phyloP scores from a whole-genome alignment of 2,797 vertebrate species.

The Diceros bicornis region DNA sequence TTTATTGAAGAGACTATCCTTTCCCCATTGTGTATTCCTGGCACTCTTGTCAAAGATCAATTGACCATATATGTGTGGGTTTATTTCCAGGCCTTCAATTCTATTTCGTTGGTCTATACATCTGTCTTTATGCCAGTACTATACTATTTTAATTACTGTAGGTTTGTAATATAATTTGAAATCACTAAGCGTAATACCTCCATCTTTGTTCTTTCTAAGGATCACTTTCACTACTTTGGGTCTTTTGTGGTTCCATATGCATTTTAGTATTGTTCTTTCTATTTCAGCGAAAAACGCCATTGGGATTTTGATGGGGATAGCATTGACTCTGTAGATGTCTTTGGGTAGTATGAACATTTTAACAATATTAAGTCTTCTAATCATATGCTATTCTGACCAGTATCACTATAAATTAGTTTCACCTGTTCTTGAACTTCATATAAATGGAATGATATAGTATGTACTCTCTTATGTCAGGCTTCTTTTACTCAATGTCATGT shows the following conservation, averaged over 20 bases:
- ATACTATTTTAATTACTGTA: background rate
- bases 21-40: background rate
- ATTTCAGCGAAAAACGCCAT: background rate
- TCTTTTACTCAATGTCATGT: background rate
- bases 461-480: background rate
- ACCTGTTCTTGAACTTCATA: background rate
- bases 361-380: background rate
- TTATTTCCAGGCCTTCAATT: background rate
- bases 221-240: background rate
- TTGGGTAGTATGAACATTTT: background rate
- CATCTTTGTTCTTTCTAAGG: background rate
- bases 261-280: background rate
- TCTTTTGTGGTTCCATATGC: background rate
- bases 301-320: background rate
- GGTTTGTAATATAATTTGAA: background rate
- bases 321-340: background rate
- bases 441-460: background rate
- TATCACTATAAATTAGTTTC: background rate
- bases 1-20: conserved; percentile 13
- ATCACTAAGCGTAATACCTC: background rate
- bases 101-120: background rate
- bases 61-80: background rate
- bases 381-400: background rate
- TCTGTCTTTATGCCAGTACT: background rate
- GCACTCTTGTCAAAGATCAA: background rate